These are phyloP conservation scores for Chlamydotis undulata DNA, from an alignment of 2,113 vertebrate species.

Conservation along the genomic window DNA sequence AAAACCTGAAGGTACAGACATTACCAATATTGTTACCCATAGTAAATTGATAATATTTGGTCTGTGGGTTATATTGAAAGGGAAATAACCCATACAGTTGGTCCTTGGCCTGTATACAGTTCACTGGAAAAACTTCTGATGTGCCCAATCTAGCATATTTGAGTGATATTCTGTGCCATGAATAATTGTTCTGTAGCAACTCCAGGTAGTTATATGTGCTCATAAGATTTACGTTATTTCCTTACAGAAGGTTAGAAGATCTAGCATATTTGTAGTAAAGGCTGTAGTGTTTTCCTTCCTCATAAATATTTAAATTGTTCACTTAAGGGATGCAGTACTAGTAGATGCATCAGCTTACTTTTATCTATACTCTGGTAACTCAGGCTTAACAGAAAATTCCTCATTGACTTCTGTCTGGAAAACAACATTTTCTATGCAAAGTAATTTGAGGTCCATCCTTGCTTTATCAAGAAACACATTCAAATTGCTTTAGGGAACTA, in stretches of 20 bases:
- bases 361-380: neutral
- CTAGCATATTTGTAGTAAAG: neutral
- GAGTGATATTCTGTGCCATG: neutral
- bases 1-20: neutral
- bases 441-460: neutral
- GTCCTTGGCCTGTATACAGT: neutral
- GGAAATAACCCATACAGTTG: neutral
- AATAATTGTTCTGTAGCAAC: neutral
- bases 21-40: neutral
- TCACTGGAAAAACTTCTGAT: neutral
- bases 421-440: neutral
- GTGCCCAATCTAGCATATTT: neutral
- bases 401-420: neutral
- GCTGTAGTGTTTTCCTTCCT: neutral
- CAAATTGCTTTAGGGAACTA: neutral
- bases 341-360: neutral
- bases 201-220: neutral
- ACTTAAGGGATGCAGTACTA: neutral
- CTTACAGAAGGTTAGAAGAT: neutral
- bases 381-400: neutral
- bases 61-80: neutral
- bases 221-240: neutral
- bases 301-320: constrained; percentile 23
- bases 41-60: neutral
- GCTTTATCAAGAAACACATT: neutral